phyloP scores from a whole-genome alignment of 1,140 invertebrate genomes.

The Hylaeus volcanicus region DNA sequence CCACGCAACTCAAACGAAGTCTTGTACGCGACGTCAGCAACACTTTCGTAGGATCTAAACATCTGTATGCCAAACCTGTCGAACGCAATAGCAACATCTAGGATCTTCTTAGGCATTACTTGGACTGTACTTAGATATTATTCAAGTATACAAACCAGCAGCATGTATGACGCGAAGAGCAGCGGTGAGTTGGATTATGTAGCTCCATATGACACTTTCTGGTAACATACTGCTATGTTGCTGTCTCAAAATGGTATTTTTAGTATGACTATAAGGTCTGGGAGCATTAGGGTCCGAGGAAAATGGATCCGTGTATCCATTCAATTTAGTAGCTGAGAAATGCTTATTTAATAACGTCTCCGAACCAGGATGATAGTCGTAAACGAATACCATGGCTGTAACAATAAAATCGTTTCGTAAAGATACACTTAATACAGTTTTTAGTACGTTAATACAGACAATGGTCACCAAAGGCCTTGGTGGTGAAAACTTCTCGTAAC shows the following conservation, averaged over 20 bases:
- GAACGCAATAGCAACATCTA: conserved; percentile 7
- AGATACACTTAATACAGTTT: background rate
- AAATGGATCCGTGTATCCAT: conserved; percentile 91
- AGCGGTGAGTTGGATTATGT: conserved; percentile 97
- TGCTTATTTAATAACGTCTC: conserved; percentile 93
- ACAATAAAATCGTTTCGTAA: conserved; percentile 41
- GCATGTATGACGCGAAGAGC: conserved; percentile 95
- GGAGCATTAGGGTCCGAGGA: conserved; percentile 91
- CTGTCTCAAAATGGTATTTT: conserved; percentile 87
- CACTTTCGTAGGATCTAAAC: conserved; percentile 95
- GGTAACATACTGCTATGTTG: conserved; percentile 89
- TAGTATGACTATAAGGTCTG: conserved; percentile 90
- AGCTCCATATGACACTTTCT: conserved; percentile 96
- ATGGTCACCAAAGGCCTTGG: conserved; percentile 97
- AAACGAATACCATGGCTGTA: conserved; percentile 96
- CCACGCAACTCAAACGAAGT: conserved; percentile 90
- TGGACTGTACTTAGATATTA: background rate
- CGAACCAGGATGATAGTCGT: conserved; percentile 96
- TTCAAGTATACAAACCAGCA: conserved; percentile 79
- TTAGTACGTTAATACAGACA: conserved; percentile 84
- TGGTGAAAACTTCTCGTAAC: conserved; percentile 95
- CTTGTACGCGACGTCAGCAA: conserved; percentile 87
- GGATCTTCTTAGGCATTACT: too few species aligned
- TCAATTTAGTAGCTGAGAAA: conserved; percentile 86
- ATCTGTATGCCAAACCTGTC: conserved; percentile 85